Evolutionary conservation across 2,888 invertebrate species (phyloP), one percentile per base, ranked within the genome.

Genomic region (Amorpha juglandis): DNA sequence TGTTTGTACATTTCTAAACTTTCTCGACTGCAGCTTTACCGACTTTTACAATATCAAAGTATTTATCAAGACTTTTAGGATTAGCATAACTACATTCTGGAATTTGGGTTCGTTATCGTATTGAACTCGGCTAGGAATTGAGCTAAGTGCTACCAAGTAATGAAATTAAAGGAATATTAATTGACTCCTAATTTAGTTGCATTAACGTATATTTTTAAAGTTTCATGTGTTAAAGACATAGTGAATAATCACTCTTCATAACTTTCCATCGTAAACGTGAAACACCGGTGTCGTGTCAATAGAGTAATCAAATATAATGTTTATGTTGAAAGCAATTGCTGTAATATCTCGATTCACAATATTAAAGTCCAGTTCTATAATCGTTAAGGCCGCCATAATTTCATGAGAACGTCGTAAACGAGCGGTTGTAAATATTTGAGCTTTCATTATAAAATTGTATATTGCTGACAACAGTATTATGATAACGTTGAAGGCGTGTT

Each of bases 301-400:
- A 42, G 58, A 42, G 42, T 38, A 58, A 58, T 58, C 58, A 58
- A 58, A 58, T 42, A 42, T 58, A 58, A 58, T 42, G 38, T 21
- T 27, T 6, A 52, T 27, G 52, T 58, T 19, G 3, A 58, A 38
- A 58, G 42, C 58, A 38, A 58, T 58, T 42, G 19, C 38, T 19
- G 19, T 50, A 19, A 50, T 58, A 58, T 58, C 19, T 38, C 42
- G 9, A 58, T 58, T 42, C 11, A 12, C 12, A 42, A 58, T 58
- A 58, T 58, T 58, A 58, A 58, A 58, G 58, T 58, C 58, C 19
- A 58, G 38, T 58, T 58, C 58, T 19, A 12, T 42, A 58, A 42
- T 58, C 19, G 58, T 58, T 58, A 58, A 38, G 12, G 12, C 58
- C 19, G 58, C 16, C 42, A 58, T 55, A 55, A 55, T 42, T 42